These are phyloP conservation scores for Esox masquinongy DNA, from an alignment of 2,797 vertebrate species.

Conservation along the genomic window DNA sequence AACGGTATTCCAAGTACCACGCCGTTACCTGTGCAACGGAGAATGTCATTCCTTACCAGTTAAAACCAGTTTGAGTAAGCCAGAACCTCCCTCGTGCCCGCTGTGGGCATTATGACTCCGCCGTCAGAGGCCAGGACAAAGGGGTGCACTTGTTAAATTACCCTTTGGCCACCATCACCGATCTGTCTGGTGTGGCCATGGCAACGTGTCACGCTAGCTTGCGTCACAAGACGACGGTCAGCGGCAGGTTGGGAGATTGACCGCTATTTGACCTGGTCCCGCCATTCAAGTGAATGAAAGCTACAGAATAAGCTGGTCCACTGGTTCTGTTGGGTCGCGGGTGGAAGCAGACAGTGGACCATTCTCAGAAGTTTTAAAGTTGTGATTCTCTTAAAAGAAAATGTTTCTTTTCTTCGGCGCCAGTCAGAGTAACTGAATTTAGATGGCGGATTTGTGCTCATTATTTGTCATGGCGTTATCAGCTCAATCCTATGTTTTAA, in stretches of 20 bases:
- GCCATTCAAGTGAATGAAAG: background rate
- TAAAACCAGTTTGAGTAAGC: constrained; percentile 57
- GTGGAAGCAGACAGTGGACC: background rate
- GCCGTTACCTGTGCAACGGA: constrained; percentile 28
- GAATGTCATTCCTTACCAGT: constrained; percentile 7
- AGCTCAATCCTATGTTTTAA: background rate
- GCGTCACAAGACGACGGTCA: background rate
- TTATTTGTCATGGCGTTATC: no score
- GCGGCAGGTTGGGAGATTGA: background rate
- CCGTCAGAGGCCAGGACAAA: constrained; percentile 12
- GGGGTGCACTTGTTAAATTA: constrained; percentile 20
- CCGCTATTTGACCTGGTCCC: no score
- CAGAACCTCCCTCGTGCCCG: background rate
- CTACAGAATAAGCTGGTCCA: constrained; percentile 66
- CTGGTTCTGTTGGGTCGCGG: constrained; percentile 9
- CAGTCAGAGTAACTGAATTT: constrained; percentile 51
- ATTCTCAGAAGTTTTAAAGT: background rate
- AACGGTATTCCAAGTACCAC: no score
- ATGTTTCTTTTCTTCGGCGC: background rate
- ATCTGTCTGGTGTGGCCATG: background rate
- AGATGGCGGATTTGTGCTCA: constrained; percentile 39
- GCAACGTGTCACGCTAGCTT: constrained; percentile 5
- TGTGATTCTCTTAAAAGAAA: constrained; percentile 24
- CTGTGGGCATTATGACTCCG: constrained; percentile 9
- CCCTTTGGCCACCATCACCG: background rate